Base-by-base conservation (phyloP, 2,113 vertebrate genomes). In the Sitta europaea region DNA sequence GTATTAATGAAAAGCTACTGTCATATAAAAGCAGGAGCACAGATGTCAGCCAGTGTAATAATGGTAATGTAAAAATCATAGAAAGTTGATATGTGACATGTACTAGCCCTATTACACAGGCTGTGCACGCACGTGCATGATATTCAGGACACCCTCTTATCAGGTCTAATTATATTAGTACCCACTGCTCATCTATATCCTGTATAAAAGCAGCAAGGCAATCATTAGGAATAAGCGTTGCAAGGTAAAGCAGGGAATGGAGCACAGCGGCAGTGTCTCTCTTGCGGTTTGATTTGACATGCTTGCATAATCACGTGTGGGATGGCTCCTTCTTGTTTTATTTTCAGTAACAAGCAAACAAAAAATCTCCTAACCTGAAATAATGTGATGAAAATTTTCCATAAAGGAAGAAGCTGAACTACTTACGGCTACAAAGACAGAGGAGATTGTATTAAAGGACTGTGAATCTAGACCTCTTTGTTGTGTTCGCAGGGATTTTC, bases 401-500 rank as follows among this genome's bases (percentile, higher is more conserved):
- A 71, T 88, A 93, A 94, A 95, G 45, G 78, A 93, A 92, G 83
- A 79, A 86, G 53, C 91, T 55, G 71, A 91, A 82, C 88, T 96
- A 72, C 93, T 95, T 92, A 86, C 47, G 61, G 85, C 63, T 65
- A 92, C 10, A 66, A 93, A 96, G 95, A 92, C 82, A 85, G 92
- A 74, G 55, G 73, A 93, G 84, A 92, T 95, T 94, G 82, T 82
- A 91, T 79, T 90, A 97, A 97, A 94, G 84, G 92, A 88, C 93
- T 96, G 90, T 83, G 96, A 92, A 90, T 96, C 31, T 40, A 59
- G 95, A 92, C 71, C 89, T 94, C 97, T 98, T 96, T 97, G 96
- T 94, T 96, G 96, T 81, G 68, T 97, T 97, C 91, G 91, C 94
- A 94, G 96, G 95, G 96, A 97, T 98, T 98, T 98, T 98, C 97